Conservation (phyloP, 2,888 invertebrate species). For the Podotricha telesiphe region DNA sequence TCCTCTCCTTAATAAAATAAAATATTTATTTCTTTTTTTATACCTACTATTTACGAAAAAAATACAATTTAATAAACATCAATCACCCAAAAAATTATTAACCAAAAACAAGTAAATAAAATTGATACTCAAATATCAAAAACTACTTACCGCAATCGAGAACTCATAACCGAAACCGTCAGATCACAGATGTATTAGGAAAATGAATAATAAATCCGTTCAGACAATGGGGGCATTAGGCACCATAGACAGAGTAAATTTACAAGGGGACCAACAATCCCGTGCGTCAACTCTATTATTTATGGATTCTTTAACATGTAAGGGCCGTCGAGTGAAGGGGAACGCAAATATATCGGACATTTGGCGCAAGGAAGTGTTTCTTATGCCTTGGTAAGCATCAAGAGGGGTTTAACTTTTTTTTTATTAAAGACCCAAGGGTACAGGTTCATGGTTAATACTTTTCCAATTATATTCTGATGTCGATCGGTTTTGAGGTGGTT, state of each 20-base stretch:
- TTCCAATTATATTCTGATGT: constrained; percentile 31
- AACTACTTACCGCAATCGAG: constrained; percentile 56
- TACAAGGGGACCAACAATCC: constrained; percentile 69
- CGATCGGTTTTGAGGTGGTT: constrained; percentile 26
- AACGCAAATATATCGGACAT: constrained; percentile 69
- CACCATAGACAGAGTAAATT: constrained; percentile 71
- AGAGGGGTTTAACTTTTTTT: constrained; percentile 61
- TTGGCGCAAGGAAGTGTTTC: constrained; percentile 79
- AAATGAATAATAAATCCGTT: constrained; percentile 81
- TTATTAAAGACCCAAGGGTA: constrained; percentile 39
- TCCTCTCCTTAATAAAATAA: no score
- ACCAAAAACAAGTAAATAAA: background rate
- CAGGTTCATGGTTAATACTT: constrained; percentile 43
- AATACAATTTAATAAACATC: background rate
- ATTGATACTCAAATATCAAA: constrained; percentile 43
- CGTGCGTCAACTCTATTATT: constrained; percentile 82
- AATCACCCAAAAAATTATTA: constrained; percentile 2
- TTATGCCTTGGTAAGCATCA: constrained; percentile 63
- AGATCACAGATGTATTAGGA: constrained; percentile 69
- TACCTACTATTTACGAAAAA: background rate
- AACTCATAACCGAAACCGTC: constrained; percentile 61
- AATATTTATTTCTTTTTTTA: no score
- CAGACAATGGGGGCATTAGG: constrained; percentile 81
- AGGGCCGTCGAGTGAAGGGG: constrained; percentile 68
- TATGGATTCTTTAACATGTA: constrained; percentile 84